These are phyloP conservation scores for Vulpes ferrilata DNA, from an alignment of 2,113 vertebrate genomes.

Conservation along the genomic window DNA sequence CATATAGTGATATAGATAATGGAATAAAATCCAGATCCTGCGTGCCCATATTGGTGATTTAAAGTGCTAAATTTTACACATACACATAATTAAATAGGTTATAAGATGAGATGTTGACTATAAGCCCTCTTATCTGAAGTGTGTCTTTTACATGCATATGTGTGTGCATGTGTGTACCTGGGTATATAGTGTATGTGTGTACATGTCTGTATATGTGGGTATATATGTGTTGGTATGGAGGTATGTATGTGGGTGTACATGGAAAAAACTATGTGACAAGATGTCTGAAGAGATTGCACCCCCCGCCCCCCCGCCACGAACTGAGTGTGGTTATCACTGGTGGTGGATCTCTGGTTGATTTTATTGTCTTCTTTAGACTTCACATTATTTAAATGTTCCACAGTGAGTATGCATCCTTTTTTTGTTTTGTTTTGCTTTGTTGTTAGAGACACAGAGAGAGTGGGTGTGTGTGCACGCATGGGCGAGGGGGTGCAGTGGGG, in stretches of 20 bases:
- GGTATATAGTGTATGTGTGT: too few relatives aligned
- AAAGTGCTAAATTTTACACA: not conserved
- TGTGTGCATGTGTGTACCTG: too few relatives aligned
- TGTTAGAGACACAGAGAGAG: not conserved
- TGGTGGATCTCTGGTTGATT: not conserved
- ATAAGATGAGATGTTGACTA: not conserved
- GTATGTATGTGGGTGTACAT: not conserved
- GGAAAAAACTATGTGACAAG: not conserved
- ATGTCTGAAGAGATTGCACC: not conserved
- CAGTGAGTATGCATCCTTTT: not conserved
- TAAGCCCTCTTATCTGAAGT: not conserved
- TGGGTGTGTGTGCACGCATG: too few relatives aligned
- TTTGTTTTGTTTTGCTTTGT: not conserved
- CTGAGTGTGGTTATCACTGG: not conserved
- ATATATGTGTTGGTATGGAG: accelerated
- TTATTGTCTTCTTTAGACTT: not conserved
- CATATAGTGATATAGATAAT: not conserved
- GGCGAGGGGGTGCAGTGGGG: not conserved
- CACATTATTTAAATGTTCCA: not conserved
- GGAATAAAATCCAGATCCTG: not conserved
- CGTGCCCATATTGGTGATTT: not conserved
- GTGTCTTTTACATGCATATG: not conserved
- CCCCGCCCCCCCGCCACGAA: not conserved
- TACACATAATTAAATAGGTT: not conserved
- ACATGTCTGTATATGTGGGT: not conserved